phyloP scores from a whole-genome alignment of 2,797 vertebrate species.

The Argyrosomus regius region DNA sequence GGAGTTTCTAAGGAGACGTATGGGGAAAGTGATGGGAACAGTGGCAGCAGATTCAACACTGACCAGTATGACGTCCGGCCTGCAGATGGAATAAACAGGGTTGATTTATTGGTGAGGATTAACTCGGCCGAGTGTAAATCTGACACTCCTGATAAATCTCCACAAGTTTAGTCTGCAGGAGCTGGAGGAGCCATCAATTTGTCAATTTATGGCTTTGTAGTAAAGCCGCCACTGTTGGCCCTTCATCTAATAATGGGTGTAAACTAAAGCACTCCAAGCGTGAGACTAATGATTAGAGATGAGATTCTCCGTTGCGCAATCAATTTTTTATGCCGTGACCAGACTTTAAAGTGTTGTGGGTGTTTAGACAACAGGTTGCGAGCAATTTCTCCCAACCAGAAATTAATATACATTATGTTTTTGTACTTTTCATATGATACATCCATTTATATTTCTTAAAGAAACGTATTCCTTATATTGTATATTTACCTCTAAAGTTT shows the following conservation, averaged over 20 bases:
- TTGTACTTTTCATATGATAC: background rate
- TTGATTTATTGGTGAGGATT: constrained; percentile 52
- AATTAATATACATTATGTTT: background rate
- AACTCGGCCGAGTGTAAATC: constrained; percentile 35
- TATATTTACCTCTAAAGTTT: background rate
- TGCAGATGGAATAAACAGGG: constrained; percentile 24
- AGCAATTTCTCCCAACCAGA: background rate
- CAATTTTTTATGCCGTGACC: background rate
- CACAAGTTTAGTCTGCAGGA: constrained; percentile 8
- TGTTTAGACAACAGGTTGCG: background rate
- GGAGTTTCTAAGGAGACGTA: background rate
- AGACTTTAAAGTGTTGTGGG: constrained; percentile 6
- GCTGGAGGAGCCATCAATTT: background rate
- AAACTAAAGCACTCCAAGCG: constrained; percentile 12
- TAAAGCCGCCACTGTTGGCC: constrained; percentile 22
- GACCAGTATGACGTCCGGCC: constrained; percentile 11
- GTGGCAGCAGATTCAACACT: background rate
- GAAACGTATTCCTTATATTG: background rate
- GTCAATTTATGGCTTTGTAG: constrained; percentile 42
- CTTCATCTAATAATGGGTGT: constrained; percentile 5
- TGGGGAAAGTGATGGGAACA: constrained; percentile 38
- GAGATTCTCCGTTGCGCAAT: constrained; percentile 3
- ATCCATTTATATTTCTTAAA: background rate
- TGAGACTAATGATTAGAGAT: constrained; percentile 24
- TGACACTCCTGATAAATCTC: constrained; percentile 46